A percentile compares a stretch with the other conserved stretches of the same genome.
These are phyloP conservation scores for Callaeas wilsoni DNA, from an alignment of 2,113 vertebrate genomes.

Conservation along the genomic window DNA sequence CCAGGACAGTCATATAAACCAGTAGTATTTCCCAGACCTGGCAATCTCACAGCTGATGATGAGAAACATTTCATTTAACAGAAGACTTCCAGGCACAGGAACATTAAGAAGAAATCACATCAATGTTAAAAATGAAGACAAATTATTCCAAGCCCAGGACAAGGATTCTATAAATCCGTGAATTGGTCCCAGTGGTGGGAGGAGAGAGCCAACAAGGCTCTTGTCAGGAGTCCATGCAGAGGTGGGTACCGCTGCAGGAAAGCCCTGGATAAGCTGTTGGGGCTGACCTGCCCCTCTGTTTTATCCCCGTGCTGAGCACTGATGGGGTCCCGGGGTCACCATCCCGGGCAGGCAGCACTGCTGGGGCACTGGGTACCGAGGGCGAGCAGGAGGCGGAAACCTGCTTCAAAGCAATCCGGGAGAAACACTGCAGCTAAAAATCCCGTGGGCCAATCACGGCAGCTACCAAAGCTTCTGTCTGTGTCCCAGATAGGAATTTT, in stretches of 20 bases:
- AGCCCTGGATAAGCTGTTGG: neutral
- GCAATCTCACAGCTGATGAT: neutral
- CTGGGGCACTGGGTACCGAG: rapidly evolving
- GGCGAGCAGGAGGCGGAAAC: neutral
- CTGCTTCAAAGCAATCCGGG: neutral
- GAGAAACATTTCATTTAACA: neutral
- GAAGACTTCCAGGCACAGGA: neutral
- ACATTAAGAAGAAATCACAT: neutral
- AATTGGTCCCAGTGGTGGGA: neutral
- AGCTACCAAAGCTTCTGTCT: neutral
- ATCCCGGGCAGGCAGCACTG: rapidly evolving
- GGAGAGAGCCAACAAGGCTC: neutral
- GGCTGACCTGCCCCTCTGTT: neutral
- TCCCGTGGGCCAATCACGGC: neutral
- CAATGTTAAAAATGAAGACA: neutral
- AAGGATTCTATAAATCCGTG: neutral
- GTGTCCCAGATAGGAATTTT: neutral
- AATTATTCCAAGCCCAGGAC: neutral
- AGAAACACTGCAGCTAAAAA: neutral
- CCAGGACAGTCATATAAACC: neutral
- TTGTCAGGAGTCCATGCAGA: neutral
- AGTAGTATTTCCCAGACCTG: neutral
- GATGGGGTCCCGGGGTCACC: rapidly evolving
- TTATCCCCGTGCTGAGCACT: neutral
- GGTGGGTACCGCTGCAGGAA: neutral